phyloP scores from a whole-genome alignment of 2,113 vertebrate genomes.

The Bubo blakistoni region DNA sequence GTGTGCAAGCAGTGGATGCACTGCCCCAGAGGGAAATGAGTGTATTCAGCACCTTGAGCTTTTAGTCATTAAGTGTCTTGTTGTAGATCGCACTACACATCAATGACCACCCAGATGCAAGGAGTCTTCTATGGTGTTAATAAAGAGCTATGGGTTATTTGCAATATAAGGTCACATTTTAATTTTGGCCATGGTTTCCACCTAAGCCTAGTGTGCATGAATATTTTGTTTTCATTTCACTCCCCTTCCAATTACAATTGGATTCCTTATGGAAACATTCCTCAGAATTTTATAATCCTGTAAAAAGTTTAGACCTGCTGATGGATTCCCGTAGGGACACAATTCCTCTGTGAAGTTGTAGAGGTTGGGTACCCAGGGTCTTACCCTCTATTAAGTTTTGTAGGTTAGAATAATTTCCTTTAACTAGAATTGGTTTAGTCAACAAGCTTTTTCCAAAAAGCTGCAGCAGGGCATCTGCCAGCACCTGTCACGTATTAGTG shows the following conservation, averaged over 20 bases:
- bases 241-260: neutral
- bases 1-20: neutral
- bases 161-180: neutral
- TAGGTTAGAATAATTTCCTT: neutral
- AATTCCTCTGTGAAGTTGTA: neutral
- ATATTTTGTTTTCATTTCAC: slow-evolving; percentile 42
- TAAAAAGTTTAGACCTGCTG: slow-evolving; percentile 7
- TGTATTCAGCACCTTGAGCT: neutral
- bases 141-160: slow-evolving; percentile 7
- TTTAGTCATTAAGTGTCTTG: neutral
- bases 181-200: neutral
- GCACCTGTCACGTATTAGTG: neutral
- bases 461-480: neutral
- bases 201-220: neutral
- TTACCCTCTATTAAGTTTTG: neutral
- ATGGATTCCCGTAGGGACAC: neutral
- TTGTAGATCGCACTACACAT: neutral
- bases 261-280: slow-evolving; percentile 29
- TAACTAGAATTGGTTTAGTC: neutral
- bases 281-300: slow-evolving; percentile 5
- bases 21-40: neutral
- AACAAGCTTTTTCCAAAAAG: neutral
- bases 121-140: neutral
- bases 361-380: neutral
- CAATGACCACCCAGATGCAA: slow-evolving; percentile 15